These are phyloP conservation scores for Dissostichus mawsoni DNA, from an alignment of 2,113 vertebrate species.

Conservation along the genomic window DNA sequence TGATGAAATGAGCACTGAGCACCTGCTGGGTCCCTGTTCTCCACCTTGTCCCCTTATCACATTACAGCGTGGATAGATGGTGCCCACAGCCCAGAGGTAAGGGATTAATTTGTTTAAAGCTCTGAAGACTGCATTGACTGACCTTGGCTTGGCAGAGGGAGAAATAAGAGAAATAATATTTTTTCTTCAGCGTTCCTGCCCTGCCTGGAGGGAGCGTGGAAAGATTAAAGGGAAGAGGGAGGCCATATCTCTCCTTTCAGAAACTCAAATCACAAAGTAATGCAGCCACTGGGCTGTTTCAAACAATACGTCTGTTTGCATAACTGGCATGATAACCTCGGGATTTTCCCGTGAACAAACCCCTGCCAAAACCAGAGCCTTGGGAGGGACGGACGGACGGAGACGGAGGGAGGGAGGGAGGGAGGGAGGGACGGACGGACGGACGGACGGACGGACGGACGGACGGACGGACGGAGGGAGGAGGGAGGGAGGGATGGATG, in stretches of 20 bases:
- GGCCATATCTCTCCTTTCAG: conserved; percentile 49
- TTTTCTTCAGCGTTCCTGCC: conserved; percentile 40
- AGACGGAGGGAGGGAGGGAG: too few relatives aligned
- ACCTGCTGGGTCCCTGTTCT: conserved; percentile 63
- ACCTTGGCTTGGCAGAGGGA: conserved; percentile 68
- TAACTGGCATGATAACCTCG: conserved; percentile 36
- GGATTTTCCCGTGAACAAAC: conserved; percentile 25
- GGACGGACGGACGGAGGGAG: too few relatives aligned
- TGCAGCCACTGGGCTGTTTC: conserved; percentile 27
- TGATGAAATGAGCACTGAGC: conserved; percentile 70
- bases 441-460: too few relatives aligned
- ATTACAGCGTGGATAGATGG: conserved; percentile 78
- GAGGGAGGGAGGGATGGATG: too few relatives aligned
- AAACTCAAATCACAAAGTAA: conserved; percentile 40
- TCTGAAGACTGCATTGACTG: conserved; percentile 67
- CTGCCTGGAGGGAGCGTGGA: conserved; percentile 47
- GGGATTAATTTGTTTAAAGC: conserved; percentile 82
- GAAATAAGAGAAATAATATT: conserved; percentile 10
- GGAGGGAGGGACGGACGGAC: too few relatives aligned
- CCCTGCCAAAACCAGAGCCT: not conserved
- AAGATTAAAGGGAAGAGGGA: conserved; percentile 54
- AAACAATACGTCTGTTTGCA: conserved; percentile 35
- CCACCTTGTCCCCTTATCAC: conserved; percentile 75
- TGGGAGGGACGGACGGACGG: too few relatives aligned
- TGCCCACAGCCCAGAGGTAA: conserved; percentile 73